Base-by-base conservation (phyloP, 2,113 vertebrate species). In the Bubo scandiacus region DNA sequence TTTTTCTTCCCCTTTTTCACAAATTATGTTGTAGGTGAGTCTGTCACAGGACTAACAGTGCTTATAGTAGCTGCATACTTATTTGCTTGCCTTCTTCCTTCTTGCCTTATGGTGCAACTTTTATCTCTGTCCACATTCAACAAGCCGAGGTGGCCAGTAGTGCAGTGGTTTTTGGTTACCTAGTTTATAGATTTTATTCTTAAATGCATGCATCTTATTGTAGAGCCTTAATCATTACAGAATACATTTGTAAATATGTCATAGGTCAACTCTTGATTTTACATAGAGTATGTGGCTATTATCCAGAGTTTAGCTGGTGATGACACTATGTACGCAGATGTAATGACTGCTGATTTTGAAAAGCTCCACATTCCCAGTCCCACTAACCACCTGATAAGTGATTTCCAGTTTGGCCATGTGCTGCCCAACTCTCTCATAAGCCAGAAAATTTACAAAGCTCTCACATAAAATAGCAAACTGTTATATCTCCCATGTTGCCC, bases 401-500 rank as follows among this genome's bases (percentile, higher is more conserved):
- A 71, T 83, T 90, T 77, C 32, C 14, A 27, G 38, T 81, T 71
- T n/a, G n/a, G 20, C 32, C 0, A 2, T 42, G 8, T 18, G 47
- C 68, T 81, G 5, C 9, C 20, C 16, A 38, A 30, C 5, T 67
- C 47, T 75, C 52, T 74, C 52, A 38, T 58, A 74, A 42, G 6
- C 25, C 6, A 10, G 32, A 90, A 90, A 63, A 67, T 45, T 63
- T 47, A 29, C 21, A 71, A 81, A 87, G 2, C 4, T 73, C 3
- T 87, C 61, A 59, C 4, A 75, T 18, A 79, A 87, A 88, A 51
- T 25, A 87, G 9, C 11, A 81, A 91, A 66, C 14, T 70, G 5
- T 19, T n/a, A 2, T 36, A 45, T 40, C 32, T 82, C 9, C 16
- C 0, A 0, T 1, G 1, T 27, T 85, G 47, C 21, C 18, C 18